phyloP scores from a whole-genome alignment of 2,888 invertebrate genomes.

The Alitta virens region DNA sequence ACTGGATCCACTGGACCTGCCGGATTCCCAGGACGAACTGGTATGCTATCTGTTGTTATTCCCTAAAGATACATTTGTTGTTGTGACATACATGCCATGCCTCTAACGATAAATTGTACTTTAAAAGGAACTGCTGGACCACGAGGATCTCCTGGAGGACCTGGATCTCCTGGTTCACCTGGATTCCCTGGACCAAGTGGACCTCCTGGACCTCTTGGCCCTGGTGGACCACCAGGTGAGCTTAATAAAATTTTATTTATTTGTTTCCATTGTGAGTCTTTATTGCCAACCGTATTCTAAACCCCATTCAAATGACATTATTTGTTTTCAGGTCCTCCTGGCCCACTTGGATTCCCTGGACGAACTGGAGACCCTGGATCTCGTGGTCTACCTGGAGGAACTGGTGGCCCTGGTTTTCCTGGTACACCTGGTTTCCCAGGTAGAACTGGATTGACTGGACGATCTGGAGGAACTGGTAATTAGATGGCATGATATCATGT shows the following conservation, averaged over 20 bases:
- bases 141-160: neutral
- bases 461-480: neutral
- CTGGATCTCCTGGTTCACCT: neutral
- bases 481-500: no score
- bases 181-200: slow-evolving; percentile 11
- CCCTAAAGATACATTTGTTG: no score
- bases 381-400: slow-evolving; percentile 5
- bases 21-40: slow-evolving; percentile 1
- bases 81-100: no score
- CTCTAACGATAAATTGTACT: no score
- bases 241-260: no score
- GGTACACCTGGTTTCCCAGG: slow-evolving; percentile 10
- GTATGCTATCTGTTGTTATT: no score
- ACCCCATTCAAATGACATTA: no score
- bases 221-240: neutral
- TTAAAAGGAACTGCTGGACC: no score
- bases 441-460: neutral
- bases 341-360: slow-evolving; percentile 4
- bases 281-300: no score
- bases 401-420: neutral
- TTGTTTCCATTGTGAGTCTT: no score
- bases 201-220: slow-evolving; percentile 14
- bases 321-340: slow-evolving; percentile 7
- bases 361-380: slow-evolving; percentile 8
- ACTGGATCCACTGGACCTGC: slow-evolving; percentile 1